phyloP scores from a whole-genome alignment of 1,140 invertebrate species.

The Grapholita molesta region DNA sequence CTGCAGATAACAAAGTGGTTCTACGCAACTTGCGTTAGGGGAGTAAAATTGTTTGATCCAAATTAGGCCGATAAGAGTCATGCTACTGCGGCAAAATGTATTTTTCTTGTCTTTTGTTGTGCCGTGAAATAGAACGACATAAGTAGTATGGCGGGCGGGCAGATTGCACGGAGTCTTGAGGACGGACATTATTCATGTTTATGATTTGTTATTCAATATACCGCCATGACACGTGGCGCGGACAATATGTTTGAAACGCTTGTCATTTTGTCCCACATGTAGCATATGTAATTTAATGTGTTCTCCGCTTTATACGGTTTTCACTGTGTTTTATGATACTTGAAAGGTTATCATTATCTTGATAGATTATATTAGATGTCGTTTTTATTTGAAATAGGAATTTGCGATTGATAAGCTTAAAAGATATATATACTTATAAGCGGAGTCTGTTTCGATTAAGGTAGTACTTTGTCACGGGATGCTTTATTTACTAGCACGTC shows the following conservation, averaged over 20 bases:
- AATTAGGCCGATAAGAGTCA: conserved; percentile 62
- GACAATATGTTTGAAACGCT: conserved; percentile 11
- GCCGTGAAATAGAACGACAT: conserved; percentile 20
- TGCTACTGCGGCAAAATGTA: conserved; percentile 42
- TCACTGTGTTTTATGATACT: neutral
- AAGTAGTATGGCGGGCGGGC: conserved; percentile 18
- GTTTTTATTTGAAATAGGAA: neutral
- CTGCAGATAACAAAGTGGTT: conserved; percentile 62
- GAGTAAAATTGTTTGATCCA: conserved; percentile 61
- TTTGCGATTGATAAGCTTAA: no score
- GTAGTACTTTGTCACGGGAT: conserved; percentile 38
- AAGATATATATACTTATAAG: neutral
- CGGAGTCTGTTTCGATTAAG: neutral
- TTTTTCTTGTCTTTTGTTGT: conserved; percentile 44
- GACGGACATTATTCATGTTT: conserved; percentile 17
- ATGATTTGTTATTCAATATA: conserved; percentile 43
- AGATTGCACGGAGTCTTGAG: conserved; percentile 16
- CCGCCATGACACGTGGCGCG: conserved; percentile 29
- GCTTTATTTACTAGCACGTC: conserved; percentile 48
- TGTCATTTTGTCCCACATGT: conserved; percentile 19
- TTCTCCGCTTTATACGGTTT: neutral
- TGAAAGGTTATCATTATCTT: neutral
- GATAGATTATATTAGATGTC: no score
- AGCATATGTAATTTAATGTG: conserved; percentile 24
- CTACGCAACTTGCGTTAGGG: conserved; percentile 54